These are phyloP conservation scores for Hymenopus coronatus DNA, from an alignment of 2,888 invertebrate genomes.

Conservation along the genomic window DNA sequence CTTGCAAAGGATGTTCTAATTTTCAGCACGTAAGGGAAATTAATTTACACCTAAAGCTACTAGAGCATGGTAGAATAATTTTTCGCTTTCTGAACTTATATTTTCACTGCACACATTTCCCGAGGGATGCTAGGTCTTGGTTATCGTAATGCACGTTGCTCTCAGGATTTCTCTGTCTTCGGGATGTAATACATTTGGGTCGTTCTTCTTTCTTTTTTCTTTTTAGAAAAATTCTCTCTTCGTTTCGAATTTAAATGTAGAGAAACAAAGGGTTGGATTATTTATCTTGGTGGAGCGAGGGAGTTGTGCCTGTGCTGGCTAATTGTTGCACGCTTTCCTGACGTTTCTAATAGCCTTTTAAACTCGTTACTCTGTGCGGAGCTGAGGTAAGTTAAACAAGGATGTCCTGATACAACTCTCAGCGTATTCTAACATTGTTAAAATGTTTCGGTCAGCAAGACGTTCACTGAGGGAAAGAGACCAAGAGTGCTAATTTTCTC, in stretches of 20 bases:
- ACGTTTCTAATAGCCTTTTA: background rate
- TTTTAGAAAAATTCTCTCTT: background rate
- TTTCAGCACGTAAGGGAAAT: background rate
- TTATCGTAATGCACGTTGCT: background rate
- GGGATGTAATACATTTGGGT: background rate
- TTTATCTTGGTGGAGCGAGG: background rate
- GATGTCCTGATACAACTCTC: background rate
- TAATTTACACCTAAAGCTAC: background rate
- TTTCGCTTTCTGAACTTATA: background rate
- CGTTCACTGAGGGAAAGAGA: background rate
- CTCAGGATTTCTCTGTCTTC: background rate
- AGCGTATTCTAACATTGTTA: background rate
- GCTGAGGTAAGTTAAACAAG: background rate
- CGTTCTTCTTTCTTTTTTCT: background rate
- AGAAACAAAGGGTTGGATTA: background rate
- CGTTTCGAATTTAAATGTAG: background rate
- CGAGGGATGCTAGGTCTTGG: no score
- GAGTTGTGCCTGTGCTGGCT: background rate
- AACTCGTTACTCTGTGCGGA: background rate
- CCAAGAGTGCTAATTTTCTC: no score
- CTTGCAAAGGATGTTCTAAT: no score
- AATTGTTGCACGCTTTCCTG: background rate
- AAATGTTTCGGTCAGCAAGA: background rate
- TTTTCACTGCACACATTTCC: background rate
- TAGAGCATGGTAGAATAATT: background rate